Conservation (phyloP, 2,797 vertebrate genomes). For the Pyrocephalus nanus region DNA sequence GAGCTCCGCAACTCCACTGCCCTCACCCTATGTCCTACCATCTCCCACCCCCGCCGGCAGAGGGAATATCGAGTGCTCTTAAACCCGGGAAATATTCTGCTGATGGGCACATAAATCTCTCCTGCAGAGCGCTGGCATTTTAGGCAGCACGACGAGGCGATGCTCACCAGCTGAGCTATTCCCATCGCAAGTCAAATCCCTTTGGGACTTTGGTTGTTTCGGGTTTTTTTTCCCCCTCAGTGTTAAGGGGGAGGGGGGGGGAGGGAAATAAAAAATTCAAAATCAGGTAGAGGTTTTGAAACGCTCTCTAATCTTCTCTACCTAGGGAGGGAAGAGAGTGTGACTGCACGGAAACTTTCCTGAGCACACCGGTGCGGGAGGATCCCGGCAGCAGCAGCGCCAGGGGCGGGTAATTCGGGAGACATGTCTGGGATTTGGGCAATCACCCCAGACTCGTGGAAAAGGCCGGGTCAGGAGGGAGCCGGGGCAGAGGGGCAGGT, state of each 20-base stretch:
- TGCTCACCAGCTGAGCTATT: neutral
- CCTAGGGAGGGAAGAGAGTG: neutral
- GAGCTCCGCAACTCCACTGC: neutral
- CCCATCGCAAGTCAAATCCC: neutral
- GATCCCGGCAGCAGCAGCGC: conserved; percentile 36
- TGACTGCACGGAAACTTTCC: conserved; percentile 67
- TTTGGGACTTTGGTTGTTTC: too few species aligned
- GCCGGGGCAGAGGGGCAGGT: neutral
- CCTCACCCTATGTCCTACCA: neutral
- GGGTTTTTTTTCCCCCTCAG: too few species aligned
- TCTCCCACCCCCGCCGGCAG: neutral
- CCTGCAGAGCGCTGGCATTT: neutral
- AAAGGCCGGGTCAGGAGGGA: neutral
- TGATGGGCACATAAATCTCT: neutral
- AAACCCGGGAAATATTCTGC: neutral
- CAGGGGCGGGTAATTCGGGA: neutral
- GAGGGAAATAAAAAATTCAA: neutral
- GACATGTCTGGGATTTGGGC: neutral
- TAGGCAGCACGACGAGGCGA: neutral
- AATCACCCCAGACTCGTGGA: neutral
- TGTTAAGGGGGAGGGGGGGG: too few species aligned
- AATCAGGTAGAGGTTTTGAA: neutral
- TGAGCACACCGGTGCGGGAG: neutral
- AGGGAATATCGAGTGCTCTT: neutral
- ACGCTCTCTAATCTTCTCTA: neutral